phyloP scores from a whole-genome alignment of 1,140 invertebrate genomes.

The Trachymyrmex cornetzi region DNA sequence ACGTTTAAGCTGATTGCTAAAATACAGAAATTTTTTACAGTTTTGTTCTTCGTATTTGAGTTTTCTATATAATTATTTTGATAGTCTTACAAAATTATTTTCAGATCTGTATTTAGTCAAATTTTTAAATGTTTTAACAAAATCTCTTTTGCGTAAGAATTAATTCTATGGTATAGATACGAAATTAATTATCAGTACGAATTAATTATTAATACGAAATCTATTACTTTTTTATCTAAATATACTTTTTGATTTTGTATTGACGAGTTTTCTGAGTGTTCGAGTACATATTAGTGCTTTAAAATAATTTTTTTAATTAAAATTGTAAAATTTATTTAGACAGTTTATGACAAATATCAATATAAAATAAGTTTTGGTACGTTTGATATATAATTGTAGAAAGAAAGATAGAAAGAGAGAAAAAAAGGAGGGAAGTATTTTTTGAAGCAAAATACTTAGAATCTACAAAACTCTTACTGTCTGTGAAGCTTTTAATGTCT shows the following conservation, averaged over 20 bases:
- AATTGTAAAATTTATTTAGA: neutral
- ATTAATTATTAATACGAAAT: no score
- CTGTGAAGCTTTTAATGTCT: neutral
- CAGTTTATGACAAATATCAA: neutral
- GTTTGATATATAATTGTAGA: neutral
- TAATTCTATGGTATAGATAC: no score
- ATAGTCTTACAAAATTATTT: no score
- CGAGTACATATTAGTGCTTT: conserved; percentile 2
- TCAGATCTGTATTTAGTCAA: no score
- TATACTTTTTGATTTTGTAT: neutral
- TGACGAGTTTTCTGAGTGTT: neutral
- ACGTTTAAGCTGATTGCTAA: no score
- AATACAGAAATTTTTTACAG: no score
- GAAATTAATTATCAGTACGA: no score
- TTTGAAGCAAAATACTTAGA: neutral
- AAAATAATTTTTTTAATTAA: conserved; percentile 10
- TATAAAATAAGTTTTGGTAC: neutral
- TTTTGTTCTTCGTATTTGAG: no score
- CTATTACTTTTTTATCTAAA: neutral
- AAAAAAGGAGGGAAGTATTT: neutral
- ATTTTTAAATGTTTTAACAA: no score
- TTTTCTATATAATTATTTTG: no score
- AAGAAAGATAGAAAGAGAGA: neutral
- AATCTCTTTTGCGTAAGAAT: no score
- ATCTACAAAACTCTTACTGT: neutral